phyloP scores from a whole-genome alignment of 2,113 vertebrate genomes.

The Leiothrix lutea region DNA sequence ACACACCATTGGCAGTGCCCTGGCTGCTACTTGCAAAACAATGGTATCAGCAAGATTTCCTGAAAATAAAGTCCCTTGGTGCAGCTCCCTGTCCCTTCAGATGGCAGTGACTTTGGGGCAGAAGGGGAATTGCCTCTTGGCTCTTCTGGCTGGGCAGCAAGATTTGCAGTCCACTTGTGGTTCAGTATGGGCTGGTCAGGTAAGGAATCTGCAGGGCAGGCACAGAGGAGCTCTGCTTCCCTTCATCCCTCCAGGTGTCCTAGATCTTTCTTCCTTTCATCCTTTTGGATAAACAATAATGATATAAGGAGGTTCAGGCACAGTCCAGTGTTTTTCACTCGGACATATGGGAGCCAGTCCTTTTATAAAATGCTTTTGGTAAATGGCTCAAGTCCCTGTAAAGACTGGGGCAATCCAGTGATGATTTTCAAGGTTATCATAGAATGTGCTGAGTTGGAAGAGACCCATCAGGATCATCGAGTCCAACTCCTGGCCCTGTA shows the following conservation, averaged over 20 bases:
- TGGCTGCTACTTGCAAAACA: not conserved
- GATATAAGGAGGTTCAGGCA: not conserved
- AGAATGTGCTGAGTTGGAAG: not conserved
- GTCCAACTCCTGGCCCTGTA: not conserved
- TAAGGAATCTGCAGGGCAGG: not conserved
- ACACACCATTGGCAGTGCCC: not conserved
- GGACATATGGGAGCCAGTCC: conserved; percentile 24
- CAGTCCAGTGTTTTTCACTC: not conserved
- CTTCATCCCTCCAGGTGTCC: conserved; percentile 10
- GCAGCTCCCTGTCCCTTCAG: not conserved
- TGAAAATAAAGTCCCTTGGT: not conserved
- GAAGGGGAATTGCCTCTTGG: not conserved
- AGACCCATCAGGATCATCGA: not conserved
- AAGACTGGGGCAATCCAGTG: not conserved
- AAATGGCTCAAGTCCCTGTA: not conserved
- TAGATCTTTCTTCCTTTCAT: conserved; percentile 31
- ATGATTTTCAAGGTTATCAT: not conserved
- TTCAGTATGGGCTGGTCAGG: not conserved
- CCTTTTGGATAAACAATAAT: conserved; percentile 22
- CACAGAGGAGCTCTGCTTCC: not conserved
- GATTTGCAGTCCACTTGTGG: not conserved
- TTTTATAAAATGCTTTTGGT: not conserved
- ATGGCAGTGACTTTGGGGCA: accelerated
- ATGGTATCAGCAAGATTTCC: not conserved
- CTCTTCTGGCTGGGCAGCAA: not conserved